Evolutionary conservation across 1,140 invertebrate genomes (phyloP), one percentile per base, ranked within the genome.

Genomic region (Drosophila elegans): DNA sequence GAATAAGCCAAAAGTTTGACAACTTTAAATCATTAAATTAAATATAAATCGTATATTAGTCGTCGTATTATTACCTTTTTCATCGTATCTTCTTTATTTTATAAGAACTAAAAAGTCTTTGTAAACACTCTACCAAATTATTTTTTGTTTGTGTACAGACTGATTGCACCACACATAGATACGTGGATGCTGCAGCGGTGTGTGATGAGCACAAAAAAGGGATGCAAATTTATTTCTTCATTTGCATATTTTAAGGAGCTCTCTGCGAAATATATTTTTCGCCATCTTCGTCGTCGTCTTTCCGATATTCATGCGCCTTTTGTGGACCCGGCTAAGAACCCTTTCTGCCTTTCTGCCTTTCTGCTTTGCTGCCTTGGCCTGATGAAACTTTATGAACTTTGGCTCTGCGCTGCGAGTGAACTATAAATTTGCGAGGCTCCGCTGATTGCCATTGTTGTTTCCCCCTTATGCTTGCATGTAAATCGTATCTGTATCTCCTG

Each of bases 231-330:
- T 91, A 91, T 91, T 90, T 91, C 90, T 91, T 91, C 86, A 91
- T 91, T 91, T 91, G 78, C 90, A 91, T 91, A 91, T 91, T 91
- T 91, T 91, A 91, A 86, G 90, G 74, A 91, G 90, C 91, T 90
- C 67, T 71, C 78, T 80, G 44, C 71, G 67, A 73, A 66, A 89
- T 69, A 90, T 90, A 90, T 78, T 74, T 78, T 73, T 84, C 73
- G 79, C 84, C 84, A 83, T 80, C 80, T 79, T 77, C 46, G 29
- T 32, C 48, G 48, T 29, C 36, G 64, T 49, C 67, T 82, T 78
- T 80, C 64, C 84, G 79, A 88, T 83, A 88, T 81, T 77, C 63
- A 67, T 80, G 42, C 16, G 44, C 46, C 52, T 67, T 52, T 42
- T 38, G 29, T 29, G 32, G 42, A 46, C 27, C 64, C 34, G 41